These are phyloP conservation scores for Meriones psammophilus DNA, from an alignment of 2,797 vertebrate genomes.

Conservation along the genomic window DNA sequence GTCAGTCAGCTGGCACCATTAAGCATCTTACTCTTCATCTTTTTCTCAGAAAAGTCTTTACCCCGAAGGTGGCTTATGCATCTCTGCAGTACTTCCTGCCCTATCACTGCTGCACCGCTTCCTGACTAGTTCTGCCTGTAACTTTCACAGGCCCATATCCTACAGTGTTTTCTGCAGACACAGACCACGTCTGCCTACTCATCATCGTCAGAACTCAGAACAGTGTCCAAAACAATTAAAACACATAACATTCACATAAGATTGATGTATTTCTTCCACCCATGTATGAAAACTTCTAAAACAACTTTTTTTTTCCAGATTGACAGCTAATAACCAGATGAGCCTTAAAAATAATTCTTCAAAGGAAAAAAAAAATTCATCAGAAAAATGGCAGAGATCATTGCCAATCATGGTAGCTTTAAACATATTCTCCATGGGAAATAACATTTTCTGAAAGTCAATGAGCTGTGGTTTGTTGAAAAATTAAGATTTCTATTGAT, in stretches of 20 bases:
- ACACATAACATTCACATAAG: not conserved
- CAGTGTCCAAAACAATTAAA: not conserved
- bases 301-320: conserved; percentile 5
- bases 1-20: not conserved
- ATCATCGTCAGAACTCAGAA: conserved; percentile 42
- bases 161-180: not conserved
- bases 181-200: not conserved
- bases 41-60: not conserved
- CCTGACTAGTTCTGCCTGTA: not conserved
- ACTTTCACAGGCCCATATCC: not conserved
- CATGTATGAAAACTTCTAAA: conserved; percentile 12
- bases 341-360: not conserved
- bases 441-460: not conserved
- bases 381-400: not conserved
- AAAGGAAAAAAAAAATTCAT: not conserved
- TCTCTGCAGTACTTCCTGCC: not conserved
- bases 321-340: not conserved
- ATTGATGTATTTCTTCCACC: not conserved
- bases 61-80: not conserved
- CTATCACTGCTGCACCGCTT: not conserved
- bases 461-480: conserved; percentile 12
- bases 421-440: not conserved
- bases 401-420: not conserved
- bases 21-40: not conserved
- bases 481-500: not conserved